phyloP scores from a whole-genome alignment of 2,113 vertebrate species.

The Albula glossodonta region DNA sequence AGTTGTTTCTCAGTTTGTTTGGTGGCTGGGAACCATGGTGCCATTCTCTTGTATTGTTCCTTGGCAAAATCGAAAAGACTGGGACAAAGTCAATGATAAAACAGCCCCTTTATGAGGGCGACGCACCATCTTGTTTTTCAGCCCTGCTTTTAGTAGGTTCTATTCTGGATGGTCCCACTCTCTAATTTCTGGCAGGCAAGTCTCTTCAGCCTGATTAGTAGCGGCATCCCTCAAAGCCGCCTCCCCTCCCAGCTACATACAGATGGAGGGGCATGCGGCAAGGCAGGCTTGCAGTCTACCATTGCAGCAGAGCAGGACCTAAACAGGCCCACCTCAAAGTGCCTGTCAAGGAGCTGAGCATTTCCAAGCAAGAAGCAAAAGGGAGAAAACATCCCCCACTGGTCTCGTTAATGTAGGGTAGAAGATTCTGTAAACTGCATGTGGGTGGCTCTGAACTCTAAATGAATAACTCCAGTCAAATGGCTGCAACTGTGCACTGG shows the following conservation, averaged over 20 bases:
- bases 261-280: constrained; percentile 13
- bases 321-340: constrained; percentile 37
- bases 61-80: constrained; percentile 4
- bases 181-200: constrained; percentile 31
- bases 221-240: constrained; percentile 10
- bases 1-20: neutral
- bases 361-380: constrained; percentile 52
- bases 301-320: constrained; percentile 22
- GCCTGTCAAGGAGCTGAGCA: constrained; percentile 26
- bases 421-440: constrained; percentile 56
- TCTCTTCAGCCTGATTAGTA: constrained; percentile 25
- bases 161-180: constrained; percentile 24
- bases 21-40: constrained; percentile 7
- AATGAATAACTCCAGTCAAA: constrained; percentile 66
- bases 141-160: constrained; percentile 18
- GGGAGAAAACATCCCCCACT: constrained; percentile 31
- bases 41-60: neutral
- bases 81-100: constrained; percentile 20
- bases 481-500: constrained; percentile 42
- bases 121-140: constrained; percentile 12
- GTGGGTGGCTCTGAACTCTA: constrained; percentile 58
- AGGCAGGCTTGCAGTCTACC: constrained; percentile 37
- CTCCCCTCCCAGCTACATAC: neutral
- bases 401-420: constrained; percentile 58
- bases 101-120: neutral